A percentile compares a stretch with the other conserved stretches of the same genome.
Evolutionary conservation across 2,113 vertebrate species (phyloP).

Genomic region (Neopipo cinnamomea): DNA sequence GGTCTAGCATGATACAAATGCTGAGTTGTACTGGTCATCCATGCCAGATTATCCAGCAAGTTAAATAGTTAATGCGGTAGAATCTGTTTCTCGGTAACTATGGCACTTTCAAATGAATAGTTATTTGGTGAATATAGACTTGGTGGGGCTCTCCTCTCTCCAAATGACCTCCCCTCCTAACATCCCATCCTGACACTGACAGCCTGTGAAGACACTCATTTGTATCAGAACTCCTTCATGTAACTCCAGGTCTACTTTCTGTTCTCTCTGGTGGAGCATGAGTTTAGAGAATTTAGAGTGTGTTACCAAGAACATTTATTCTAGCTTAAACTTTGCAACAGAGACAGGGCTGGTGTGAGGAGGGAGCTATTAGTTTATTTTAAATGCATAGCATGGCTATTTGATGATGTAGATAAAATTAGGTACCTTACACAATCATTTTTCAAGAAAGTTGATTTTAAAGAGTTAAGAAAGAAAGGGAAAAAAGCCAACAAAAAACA

Average conservation of each 20-base stretch:
- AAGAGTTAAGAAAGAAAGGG: neutral
- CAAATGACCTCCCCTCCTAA: neutral
- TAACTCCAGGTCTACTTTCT: neutral
- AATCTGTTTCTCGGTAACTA: neutral
- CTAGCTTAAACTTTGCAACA: neutral
- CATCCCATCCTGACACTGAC: neutral
- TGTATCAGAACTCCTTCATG: neutral
- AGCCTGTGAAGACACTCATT: neutral
- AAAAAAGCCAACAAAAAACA: neutral
- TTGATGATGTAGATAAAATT: neutral
- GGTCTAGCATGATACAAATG: neutral
- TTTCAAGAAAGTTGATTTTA: neutral
- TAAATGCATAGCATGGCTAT: neutral
- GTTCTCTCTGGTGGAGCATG: neutral
- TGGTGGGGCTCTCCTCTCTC: neutral
- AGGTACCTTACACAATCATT: neutral
- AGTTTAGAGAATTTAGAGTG: neutral
- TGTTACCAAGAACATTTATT: neutral
- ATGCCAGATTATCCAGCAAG: neutral
- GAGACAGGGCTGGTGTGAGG: neutral
- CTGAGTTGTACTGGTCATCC: neutral
- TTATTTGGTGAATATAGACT: neutral
- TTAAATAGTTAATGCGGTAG: neutral
- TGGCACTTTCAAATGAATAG: neutral
- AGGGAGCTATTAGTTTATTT: neutral